These are phyloP conservation scores for Epinotia ramella DNA, from an alignment of 2,888 invertebrate genomes.

Conservation along the genomic window DNA sequence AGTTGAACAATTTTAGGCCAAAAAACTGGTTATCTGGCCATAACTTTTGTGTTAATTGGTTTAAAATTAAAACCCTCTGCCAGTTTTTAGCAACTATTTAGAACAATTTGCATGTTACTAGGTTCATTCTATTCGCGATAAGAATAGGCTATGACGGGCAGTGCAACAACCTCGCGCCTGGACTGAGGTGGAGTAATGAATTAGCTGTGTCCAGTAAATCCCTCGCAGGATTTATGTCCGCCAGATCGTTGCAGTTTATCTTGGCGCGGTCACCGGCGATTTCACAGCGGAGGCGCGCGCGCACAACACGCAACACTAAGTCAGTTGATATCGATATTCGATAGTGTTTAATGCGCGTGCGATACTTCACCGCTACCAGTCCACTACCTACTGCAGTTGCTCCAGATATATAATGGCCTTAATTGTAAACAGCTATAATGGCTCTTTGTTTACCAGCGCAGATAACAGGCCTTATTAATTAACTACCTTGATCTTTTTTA, in stretches of 20 bases:
- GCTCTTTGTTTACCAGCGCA: slow-evolving; percentile 42
- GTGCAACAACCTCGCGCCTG: slow-evolving; percentile 42
- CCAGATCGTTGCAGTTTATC: slow-evolving; percentile 55
- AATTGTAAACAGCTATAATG: slow-evolving; percentile 45
- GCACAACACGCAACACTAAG: slow-evolving; percentile 59
- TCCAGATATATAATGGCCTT: slow-evolving; percentile 44
- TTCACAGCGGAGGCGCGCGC: slow-evolving; percentile 54
- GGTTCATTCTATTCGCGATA: slow-evolving; percentile 33
- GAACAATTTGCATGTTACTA: slow-evolving; percentile 38
- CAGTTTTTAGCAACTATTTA: slow-evolving; percentile 35
- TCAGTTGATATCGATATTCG: slow-evolving; percentile 62
- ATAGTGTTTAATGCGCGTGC: slow-evolving; percentile 58
- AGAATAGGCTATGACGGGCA: slow-evolving; percentile 42
- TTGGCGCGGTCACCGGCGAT: slow-evolving; percentile 57
- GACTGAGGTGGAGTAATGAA: slow-evolving; percentile 40
- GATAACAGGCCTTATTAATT: slow-evolving; percentile 38
- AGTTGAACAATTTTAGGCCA: too few species aligned
- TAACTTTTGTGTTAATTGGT: too few species aligned
- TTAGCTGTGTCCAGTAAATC: slow-evolving; percentile 48
- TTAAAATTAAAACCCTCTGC: too few species aligned
- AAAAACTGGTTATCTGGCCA: too few species aligned
- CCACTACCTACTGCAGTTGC: slow-evolving; percentile 37
- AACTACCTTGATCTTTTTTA: slow-evolving; percentile 41
- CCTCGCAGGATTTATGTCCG: slow-evolving; percentile 50
- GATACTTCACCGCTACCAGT: slow-evolving; percentile 52